These are phyloP conservation scores for Homarus americanus DNA, from an alignment of 1,140 invertebrate genomes.

Conservation along the genomic window DNA sequence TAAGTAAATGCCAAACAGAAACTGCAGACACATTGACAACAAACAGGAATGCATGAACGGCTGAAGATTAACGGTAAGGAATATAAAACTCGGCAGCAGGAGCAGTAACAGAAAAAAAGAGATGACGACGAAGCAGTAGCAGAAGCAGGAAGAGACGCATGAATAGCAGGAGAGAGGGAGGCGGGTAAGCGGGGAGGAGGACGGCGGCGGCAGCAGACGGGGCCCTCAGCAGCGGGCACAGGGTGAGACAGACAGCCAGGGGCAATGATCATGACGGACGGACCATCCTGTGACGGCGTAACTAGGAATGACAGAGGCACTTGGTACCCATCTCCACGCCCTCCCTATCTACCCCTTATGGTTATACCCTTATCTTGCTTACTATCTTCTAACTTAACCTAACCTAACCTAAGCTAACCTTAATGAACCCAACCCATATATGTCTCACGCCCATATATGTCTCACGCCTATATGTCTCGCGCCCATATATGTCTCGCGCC, in stretches of 20 bases:
- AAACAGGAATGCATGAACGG: too few relatives aligned
- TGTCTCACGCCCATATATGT: too few relatives aligned
- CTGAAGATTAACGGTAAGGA: too few relatives aligned
- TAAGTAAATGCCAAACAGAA: too few relatives aligned
- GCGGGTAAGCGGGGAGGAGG: not conserved
- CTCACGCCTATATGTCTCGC: too few relatives aligned
- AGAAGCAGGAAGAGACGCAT: not conserved
- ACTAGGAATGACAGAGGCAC: slow-evolving; percentile 42
- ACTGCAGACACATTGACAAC: too few relatives aligned
- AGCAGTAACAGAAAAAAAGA: not conserved
- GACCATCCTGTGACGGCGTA: slow-evolving; percentile 32
- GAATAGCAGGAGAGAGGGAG: not conserved
- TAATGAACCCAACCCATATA: too few relatives aligned
- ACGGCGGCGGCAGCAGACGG: not conserved
- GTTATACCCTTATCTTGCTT: not conserved
- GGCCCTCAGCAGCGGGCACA: not conserved
- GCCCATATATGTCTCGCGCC: too few relatives aligned
- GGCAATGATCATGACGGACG: slow-evolving; percentile 26
- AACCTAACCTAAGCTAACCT: too few relatives aligned
- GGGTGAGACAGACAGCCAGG: not conserved
- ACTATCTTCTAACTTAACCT: too few relatives aligned
- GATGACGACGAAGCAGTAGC: not conserved
- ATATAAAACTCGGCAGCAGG: not conserved
- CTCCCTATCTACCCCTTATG: not conserved
- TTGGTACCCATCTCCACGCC: not conserved